Evolutionary conservation across 1,140 invertebrate species (phyloP), one percentile per base, ranked within the genome.

Genomic region (Brachionus rubens): DNA sequence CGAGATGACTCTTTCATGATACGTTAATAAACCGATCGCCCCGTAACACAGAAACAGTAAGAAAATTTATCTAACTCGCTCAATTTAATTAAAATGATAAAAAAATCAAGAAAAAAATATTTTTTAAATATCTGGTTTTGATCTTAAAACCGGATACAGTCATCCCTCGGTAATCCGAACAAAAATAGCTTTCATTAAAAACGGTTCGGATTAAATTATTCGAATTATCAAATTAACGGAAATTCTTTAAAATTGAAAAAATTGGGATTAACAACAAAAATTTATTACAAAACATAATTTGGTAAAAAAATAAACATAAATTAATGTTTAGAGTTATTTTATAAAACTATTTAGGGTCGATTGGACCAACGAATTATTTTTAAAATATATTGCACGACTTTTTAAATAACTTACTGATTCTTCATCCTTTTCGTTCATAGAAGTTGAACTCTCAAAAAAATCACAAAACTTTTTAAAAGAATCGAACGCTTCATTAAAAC

Each of bases 391-490:
- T 52, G 28, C 24, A 26, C 48, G 3, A 26, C 21, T 52, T 52
- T 52, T 52, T 26, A 52, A 52, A 52, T 52, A 52, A 52, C 21
- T 26, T 52, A 52, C 28, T 52, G 48, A 52, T 26, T 52, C 21
- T 26, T 26, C 48, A 52, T 52, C 48, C 28, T 21, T 52, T 26
- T 52, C 28, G 48, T 52, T 52, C 48, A 52, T 52, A 26, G 28
- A 52, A 52, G 21, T 26, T 26, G 48, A 52, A 26, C 28, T 21
- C 28, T 52, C 48, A 21, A 52, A 26, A 52, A 52, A 52, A 21
- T 26, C 24, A 52, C 48, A 52, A 52, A 52, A 52, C 48, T 52
- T 52, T 52, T 52, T 52, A 52, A 52, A 52, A 26, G 21, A 21
- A 26, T 52, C 48, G 28, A 52, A 52, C 24, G 48, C 48, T 26